phyloP scores from a whole-genome alignment of 2,113 vertebrate species.

The Cynoglossus semilaevis region DNA sequence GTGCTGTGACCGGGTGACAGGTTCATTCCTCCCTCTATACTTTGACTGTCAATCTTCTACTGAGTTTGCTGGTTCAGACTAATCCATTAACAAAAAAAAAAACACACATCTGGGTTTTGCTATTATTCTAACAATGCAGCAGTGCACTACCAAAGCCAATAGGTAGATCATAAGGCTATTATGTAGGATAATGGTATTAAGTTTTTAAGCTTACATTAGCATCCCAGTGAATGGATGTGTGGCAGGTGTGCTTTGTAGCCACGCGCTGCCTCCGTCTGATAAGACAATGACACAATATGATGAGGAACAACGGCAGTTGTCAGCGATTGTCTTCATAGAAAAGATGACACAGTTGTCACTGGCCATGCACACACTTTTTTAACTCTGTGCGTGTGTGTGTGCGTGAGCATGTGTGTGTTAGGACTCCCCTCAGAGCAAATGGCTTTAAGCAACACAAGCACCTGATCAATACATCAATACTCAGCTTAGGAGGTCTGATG shows the following conservation, averaged over 20 bases:
- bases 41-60: constrained; percentile 12
- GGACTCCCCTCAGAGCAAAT: constrained; percentile 70
- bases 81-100: constrained; percentile 8
- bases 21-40: constrained; percentile 16
- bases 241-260: constrained; percentile 71
- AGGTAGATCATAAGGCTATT: constrained; percentile 61
- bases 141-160: constrained; percentile 49
- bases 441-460: constrained; percentile 76
- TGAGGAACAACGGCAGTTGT: constrained; percentile 61
- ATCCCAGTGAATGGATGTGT: constrained; percentile 65
- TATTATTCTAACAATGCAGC: constrained; percentile 30
- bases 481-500: constrained; percentile 78
- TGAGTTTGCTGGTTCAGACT: constrained; percentile 24
- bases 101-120: constrained; percentile 45
- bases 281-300: constrained; percentile 75
- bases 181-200: constrained; percentile 62
- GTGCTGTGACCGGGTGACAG: constrained; percentile 15
- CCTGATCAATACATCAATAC: constrained; percentile 81
- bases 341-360: constrained; percentile 74
- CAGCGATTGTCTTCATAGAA: constrained; percentile 67
- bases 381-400: constrained; percentile 28
- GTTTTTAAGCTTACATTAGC: constrained; percentile 64
- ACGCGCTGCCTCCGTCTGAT: constrained; percentile 59
- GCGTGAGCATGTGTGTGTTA: constrained; percentile 38
- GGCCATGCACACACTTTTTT: constrained; percentile 20